Conservation (phyloP, 92 coral and sea anemone species). For the Parazoanthus atlanticus region DNA sequence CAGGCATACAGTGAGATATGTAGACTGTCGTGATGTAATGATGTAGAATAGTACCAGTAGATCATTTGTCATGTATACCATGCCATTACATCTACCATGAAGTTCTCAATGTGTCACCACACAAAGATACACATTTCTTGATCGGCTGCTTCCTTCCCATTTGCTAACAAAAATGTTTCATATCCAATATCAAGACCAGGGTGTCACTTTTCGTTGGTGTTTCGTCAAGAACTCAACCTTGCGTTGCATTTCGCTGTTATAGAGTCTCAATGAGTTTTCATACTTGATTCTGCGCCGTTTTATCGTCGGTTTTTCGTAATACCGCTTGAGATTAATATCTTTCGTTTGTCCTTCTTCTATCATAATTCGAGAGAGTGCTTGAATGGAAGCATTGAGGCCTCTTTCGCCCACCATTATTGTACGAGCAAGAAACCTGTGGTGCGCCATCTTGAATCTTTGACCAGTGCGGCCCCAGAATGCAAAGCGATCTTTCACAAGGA, state of each 20-base stretch:
- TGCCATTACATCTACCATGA: not conserved
- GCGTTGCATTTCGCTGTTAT: conserved; percentile 86
- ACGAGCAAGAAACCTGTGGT: conserved; percentile 87
- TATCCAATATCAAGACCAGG: conserved; percentile 71
- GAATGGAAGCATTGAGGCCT: conserved; percentile 72
- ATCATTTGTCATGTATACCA: too few relatives aligned
- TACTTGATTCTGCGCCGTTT: conserved; percentile 92
- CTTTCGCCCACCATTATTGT: conserved; percentile 85
- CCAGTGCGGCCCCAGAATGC: not conserved
- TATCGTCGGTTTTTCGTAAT: conserved; percentile 94
- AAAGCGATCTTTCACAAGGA: not conserved
- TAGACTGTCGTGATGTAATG: too few relatives aligned
- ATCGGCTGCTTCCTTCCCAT: not conserved
- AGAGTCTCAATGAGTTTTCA: conserved; percentile 80
- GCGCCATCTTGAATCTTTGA: conserved; percentile 87
- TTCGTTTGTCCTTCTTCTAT: conserved; percentile 82
- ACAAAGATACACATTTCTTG: not conserved
- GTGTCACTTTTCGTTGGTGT: conserved; percentile 88
- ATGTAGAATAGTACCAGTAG: too few relatives aligned
- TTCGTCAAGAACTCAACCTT: conserved; percentile 87
- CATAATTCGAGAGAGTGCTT: conserved; percentile 78
- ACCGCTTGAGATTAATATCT: conserved; percentile 84
- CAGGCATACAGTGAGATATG: too few relatives aligned
- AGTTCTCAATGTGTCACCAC: not conserved
- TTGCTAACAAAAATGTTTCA: not conserved